Percentiles rank a stretch among this genome's conserved stretches.
Conservation (phyloP, 1,140 invertebrate species). For the Bacillus rossius region DNA sequence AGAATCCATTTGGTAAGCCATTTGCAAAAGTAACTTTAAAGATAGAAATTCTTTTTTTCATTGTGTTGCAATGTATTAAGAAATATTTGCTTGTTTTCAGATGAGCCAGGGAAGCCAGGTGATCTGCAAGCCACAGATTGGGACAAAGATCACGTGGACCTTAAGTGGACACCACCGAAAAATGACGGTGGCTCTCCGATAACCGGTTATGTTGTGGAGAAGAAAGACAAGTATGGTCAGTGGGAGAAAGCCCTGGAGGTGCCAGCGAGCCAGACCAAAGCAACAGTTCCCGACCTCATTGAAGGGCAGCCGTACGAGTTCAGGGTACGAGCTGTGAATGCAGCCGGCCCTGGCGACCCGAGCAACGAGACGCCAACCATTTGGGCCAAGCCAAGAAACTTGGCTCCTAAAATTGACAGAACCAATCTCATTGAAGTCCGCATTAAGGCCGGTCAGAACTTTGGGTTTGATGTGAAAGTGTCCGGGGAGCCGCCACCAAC, state of each 20-base stretch:
- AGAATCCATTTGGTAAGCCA: slow-evolving; percentile 84
- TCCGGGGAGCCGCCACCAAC: slow-evolving; percentile 85
- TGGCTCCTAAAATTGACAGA: slow-evolving; percentile 82
- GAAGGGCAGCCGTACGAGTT: slow-evolving; percentile 90
- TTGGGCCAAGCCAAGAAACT: slow-evolving; percentile 81
- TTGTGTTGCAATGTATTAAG: too few relatives aligned
- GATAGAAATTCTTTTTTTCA: too few relatives aligned
- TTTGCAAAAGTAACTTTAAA: not conserved
- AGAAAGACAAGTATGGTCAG: slow-evolving; percentile 90
- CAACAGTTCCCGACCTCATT: slow-evolving; percentile 81
- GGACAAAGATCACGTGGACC: slow-evolving; percentile 92
- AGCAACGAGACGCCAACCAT: slow-evolving; percentile 84
- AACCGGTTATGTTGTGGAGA: slow-evolving; percentile 82
- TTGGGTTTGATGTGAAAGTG: slow-evolving; percentile 76
- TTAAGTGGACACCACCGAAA: slow-evolving; percentile 76
- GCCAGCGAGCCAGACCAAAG: slow-evolving; percentile 71
- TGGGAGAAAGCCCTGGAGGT: slow-evolving; percentile 90
- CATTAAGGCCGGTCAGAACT: slow-evolving; percentile 86
- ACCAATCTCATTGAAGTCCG: slow-evolving; percentile 78
- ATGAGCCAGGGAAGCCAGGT: slow-evolving; percentile 89
- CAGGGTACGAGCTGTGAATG: slow-evolving; percentile 86
- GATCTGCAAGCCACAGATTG: slow-evolving; percentile 90
- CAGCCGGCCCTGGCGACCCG: slow-evolving; percentile 88
- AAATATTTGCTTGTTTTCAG: slow-evolving; percentile 39
- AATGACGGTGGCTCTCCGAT: slow-evolving; percentile 84